These are phyloP conservation scores for Caradrina kadenii DNA, from an alignment of 2,888 invertebrate species.

Conservation along the genomic window DNA sequence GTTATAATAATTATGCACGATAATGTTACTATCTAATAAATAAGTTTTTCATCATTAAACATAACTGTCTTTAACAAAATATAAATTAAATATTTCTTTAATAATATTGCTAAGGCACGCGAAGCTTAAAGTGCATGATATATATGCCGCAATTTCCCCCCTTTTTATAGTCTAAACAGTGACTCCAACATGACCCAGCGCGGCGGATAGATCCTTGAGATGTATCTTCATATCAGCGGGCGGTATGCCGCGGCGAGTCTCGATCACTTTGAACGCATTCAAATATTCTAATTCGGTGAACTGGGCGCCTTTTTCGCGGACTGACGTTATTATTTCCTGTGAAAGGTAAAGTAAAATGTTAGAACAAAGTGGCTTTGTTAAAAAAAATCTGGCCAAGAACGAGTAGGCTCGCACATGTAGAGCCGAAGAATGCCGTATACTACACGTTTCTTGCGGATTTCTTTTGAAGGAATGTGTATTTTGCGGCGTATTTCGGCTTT, in stretches of 20 bases:
- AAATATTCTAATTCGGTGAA: slow-evolving; percentile 97
- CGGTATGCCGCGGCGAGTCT: slow-evolving; percentile 90
- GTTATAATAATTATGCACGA: background rate
- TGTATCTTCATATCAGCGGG: slow-evolving; percentile 91
- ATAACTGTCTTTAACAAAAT: slow-evolving; percentile 35
- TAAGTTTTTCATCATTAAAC: slow-evolving; percentile 27
- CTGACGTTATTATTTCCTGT: slow-evolving; percentile 95
- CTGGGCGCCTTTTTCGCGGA: slow-evolving; percentile 96
- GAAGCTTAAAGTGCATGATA: slow-evolving; percentile 10
- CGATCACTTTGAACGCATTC: slow-evolving; percentile 95
- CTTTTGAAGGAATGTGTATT: no score
- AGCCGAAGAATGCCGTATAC: no score
- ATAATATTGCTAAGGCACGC: slow-evolving; percentile 50
- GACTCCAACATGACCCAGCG: slow-evolving; percentile 95
- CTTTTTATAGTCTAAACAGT: slow-evolving; percentile 89
- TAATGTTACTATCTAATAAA: slow-evolving; percentile 11
- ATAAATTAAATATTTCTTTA: slow-evolving; percentile 17
- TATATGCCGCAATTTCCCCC: background rate
- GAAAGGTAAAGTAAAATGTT: slow-evolving; percentile 25
- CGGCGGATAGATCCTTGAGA: slow-evolving; percentile 95
- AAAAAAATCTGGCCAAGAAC: no score
- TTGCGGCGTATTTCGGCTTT: no score
- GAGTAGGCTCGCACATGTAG: no score
- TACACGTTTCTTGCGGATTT: no score
- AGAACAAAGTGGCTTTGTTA: slow-evolving; percentile 31